These are phyloP conservation scores for Liparis tanakae DNA, from an alignment of 2,797 vertebrate species.

Conservation along the genomic window DNA sequence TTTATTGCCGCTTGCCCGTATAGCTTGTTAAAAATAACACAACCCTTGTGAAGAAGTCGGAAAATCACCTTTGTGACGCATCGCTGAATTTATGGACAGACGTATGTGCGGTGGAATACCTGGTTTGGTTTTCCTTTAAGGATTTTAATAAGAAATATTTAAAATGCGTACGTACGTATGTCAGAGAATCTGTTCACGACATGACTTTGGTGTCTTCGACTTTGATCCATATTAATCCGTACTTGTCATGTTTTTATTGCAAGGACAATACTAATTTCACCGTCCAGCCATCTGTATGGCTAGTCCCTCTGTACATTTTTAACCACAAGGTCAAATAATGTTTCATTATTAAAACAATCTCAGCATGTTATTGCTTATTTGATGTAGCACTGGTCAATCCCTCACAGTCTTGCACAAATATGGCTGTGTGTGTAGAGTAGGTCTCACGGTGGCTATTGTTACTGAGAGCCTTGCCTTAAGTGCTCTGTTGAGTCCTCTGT, in stretches of 20 bases:
- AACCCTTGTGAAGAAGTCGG: background rate
- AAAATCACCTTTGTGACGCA: slow-evolving; percentile 5
- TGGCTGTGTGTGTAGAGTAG: slow-evolving; percentile 26
- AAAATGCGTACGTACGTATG: background rate
- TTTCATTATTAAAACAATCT: slow-evolving; percentile 57
- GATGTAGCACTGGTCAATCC: slow-evolving; percentile 29
- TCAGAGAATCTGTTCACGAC: background rate
- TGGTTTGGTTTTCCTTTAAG: background rate
- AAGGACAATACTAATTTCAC: background rate
- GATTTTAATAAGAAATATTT: background rate
- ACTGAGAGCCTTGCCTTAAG: slow-evolving; percentile 42
- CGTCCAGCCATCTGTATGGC: background rate
- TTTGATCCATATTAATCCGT: background rate
- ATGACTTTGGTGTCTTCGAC: background rate
- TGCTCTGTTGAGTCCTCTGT: slow-evolving; percentile 41
- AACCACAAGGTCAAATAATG: slow-evolving; percentile 46
- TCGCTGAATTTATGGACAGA: background rate
- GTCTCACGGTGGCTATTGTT: slow-evolving; percentile 50
- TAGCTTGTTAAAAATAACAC: slow-evolving; percentile 8
- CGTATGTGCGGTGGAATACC: background rate
- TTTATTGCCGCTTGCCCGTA: background rate
- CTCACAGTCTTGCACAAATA: slow-evolving; percentile 51
- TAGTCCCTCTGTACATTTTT: background rate
- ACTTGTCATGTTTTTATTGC: background rate
- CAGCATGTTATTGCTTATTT: slow-evolving; percentile 50